These are phyloP conservation scores for Ophion obscuratus DNA, from an alignment of 2,888 invertebrate genomes.

Conservation along the genomic window DNA sequence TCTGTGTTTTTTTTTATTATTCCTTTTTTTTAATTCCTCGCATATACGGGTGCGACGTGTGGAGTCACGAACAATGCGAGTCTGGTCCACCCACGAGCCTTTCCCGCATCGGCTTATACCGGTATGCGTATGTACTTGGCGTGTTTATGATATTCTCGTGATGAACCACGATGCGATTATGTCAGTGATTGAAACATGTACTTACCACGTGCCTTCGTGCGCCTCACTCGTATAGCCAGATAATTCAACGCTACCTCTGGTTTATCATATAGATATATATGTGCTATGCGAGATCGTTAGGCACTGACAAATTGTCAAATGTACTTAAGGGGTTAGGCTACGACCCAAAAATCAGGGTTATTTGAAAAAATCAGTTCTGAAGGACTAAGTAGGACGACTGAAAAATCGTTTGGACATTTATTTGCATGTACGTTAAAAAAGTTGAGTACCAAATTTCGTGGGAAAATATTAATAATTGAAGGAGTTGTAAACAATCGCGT, in stretches of 20 bases:
- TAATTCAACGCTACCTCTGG: slow-evolving; percentile 24
- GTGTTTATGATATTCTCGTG: slow-evolving; percentile 18
- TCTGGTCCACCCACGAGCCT: slow-evolving; percentile 51
- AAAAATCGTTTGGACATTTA: no score
- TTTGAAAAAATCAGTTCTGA: no score
- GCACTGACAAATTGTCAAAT: slow-evolving; percentile 6
- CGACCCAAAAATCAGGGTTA: no score
- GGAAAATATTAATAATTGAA: no score
- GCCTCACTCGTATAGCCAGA: slow-evolving; percentile 28
- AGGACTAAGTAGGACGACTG: no score
- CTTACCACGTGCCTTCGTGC: slow-evolving; percentile 47
- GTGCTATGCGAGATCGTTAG: background rate
- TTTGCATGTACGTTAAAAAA: no score
- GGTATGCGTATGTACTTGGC: background rate
- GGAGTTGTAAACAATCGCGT: no score
- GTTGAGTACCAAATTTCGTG: no score
- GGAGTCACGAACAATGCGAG: slow-evolving; percentile 38
- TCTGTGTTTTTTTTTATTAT: slow-evolving; percentile 11
- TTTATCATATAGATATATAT: background rate
- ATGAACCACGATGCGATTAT: slow-evolving; percentile 38
- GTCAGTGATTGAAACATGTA: slow-evolving; percentile 55
- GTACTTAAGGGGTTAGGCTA: background rate
- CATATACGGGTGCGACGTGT: slow-evolving; percentile 32
- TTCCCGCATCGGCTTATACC: slow-evolving; percentile 19
- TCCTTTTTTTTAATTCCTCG: slow-evolving; percentile 22